phyloP scores from a whole-genome alignment of 2,888 invertebrate species.

The Drosophila nr. medialis region DNA sequence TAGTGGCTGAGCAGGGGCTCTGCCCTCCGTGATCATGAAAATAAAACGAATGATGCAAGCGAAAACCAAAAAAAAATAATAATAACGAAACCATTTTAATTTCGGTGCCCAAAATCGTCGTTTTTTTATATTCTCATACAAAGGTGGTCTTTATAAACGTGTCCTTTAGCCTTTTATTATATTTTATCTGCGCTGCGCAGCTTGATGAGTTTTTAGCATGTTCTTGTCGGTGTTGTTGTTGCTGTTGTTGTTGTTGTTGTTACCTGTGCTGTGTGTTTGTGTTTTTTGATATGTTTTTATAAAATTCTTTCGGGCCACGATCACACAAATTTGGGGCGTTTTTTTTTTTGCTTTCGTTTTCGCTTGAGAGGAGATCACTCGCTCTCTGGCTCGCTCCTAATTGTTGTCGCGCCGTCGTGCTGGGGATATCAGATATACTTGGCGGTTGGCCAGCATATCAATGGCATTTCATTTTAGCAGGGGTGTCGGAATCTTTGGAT shows the following conservation, averaged over 20 bases:
- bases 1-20: conserved; percentile 48
- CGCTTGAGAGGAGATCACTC: conserved; percentile 63
- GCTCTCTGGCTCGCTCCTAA: conserved; percentile 43
- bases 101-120: conserved; percentile 33
- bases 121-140: conserved; percentile 31
- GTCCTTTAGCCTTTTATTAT: conserved; percentile 80
- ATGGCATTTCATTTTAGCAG: conserved; percentile 38
- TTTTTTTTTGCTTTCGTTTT: conserved; percentile 67
- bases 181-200: conserved; percentile 54
- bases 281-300: conserved; percentile 12
- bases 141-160: conserved; percentile 80
- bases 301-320: conserved; percentile 59
- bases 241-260: conserved; percentile 6
- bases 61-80: background rate
- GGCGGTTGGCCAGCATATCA: conserved; percentile 50
- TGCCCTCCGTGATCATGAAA: conserved; percentile 44
- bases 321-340: conserved; percentile 39
- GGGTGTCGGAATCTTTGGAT: conserved; percentile 54
- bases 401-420: conserved; percentile 76
- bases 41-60: background rate
- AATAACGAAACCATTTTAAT: conserved; percentile 66
- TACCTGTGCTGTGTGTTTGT: conserved; percentile 28
- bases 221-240: conserved; percentile 13
- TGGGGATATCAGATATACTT: conserved; percentile 63
- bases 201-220: conserved; percentile 48